Base-by-base conservation (phyloP, 2,113 vertebrate genomes). In the Lophotis ruficrista region DNA sequence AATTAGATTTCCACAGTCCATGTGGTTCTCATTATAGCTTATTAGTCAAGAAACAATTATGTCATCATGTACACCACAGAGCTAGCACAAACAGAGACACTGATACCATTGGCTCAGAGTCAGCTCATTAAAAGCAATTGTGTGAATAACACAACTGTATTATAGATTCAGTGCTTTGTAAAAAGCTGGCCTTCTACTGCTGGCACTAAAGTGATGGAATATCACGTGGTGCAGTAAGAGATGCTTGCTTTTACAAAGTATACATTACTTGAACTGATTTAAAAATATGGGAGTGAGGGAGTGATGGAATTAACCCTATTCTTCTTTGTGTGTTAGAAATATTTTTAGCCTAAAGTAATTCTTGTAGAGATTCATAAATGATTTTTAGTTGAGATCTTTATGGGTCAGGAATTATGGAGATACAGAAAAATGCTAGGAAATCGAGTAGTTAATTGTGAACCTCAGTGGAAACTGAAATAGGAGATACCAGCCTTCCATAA, bases 41-140 rank as follows among this genome's bases (percentile, higher is more conserved):
- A 41, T 95, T 94, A 95, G 68, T 77, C 58, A 86, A 77, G 71
- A 86, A 88, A 95, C 48, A 90, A 83, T 91, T 61, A 72, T 80
- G 68, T 80, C 62, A 76, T 65, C 0, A 0, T 48, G 31, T 81
- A 78, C 68, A 61, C 10, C 35, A 81, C 72, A n/a, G 58, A 65
- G 64, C 37, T 66, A 73, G 30, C 64, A 53, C 61, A 91, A 71
- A 75, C 48, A 81, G 64, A 50, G 53, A 45, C 17, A 37, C 35
- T 77, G 79, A 61, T n/a, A 80, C 35, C 16, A 4, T 48, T 53
- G 83, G 50, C 54, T 57, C 19, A 38, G 38, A 76, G 66, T 43
- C 86, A 95, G 57, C 43, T 92, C 54, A 28, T 77, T 73, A 83
- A 89, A 92, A 91, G 27, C 30, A 89, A 57, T 43, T 83, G 76